Percentiles rank a stretch among this genome's conserved stretches.
Evolutionary conservation across 2,888 invertebrate genomes (phyloP).

Genomic region (Sclerodermus sp.): DNA sequence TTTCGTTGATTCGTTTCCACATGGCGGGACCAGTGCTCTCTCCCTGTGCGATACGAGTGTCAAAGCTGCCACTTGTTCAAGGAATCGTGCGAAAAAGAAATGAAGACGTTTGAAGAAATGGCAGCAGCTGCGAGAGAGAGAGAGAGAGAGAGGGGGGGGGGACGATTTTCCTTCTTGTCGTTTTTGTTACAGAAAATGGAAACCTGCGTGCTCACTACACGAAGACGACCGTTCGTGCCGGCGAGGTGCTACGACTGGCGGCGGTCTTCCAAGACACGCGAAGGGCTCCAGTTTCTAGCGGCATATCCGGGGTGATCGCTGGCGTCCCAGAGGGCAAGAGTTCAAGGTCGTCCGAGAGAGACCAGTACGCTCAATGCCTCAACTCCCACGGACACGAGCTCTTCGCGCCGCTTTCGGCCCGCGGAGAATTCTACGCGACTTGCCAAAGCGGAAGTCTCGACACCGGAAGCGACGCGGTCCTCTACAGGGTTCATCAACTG

Average conservation of each 20-base stretch:
- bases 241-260: conserved; percentile 60
- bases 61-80: too few species aligned
- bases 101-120: too few species aligned
- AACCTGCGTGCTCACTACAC: conserved; percentile 56
- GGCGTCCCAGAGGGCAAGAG: conserved; percentile 50
- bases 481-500: conserved; percentile 60
- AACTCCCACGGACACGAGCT: conserved; percentile 56
- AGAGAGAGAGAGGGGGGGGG: neutral
- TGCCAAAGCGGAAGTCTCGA: conserved; percentile 56
- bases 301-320: conserved; percentile 42
- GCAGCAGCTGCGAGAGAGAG: neutral
- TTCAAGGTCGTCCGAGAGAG: conserved; percentile 51
- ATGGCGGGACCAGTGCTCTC: too few species aligned
- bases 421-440: conserved; percentile 62
- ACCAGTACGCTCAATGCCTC: conserved; percentile 61
- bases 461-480: conserved; percentile 55
- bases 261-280: conserved; percentile 62
- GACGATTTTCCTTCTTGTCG: too few species aligned
- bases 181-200: conserved; percentile 42
- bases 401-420: conserved; percentile 60
- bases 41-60: too few species aligned
- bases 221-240: conserved; percentile 59
- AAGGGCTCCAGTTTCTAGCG: conserved; percentile 44
- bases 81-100: neutral
- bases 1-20: too few species aligned